Conservation (phyloP, 2,113 vertebrate species). For the Coturnix japonica region DNA sequence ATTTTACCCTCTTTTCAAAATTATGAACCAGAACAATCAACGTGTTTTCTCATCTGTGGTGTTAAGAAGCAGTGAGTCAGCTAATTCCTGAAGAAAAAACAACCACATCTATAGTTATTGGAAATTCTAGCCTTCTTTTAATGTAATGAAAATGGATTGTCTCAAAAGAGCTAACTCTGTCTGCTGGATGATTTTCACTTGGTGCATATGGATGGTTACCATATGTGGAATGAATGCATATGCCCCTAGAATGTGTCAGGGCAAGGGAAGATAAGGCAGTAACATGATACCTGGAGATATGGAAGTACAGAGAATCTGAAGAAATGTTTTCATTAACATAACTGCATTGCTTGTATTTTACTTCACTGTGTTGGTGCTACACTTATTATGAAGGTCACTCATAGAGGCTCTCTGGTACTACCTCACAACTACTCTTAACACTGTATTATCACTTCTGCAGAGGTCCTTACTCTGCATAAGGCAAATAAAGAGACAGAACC, state of each 20-base stretch:
- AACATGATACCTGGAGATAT: not conserved
- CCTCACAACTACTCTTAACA: not conserved
- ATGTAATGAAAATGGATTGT: not conserved
- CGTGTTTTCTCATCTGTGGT: accelerated
- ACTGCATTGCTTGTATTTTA: not conserved
- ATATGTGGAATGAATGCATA: not conserved
- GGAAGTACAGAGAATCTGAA: not conserved
- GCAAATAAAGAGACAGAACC: not conserved
- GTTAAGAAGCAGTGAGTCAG: not conserved
- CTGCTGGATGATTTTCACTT: not conserved
- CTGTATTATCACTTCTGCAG: not conserved
- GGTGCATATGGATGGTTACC: not conserved
- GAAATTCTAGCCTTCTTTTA: not conserved
- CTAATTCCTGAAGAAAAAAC: not conserved
- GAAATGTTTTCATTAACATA: not conserved
- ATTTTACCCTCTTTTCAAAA: not conserved
- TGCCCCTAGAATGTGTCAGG: not conserved
- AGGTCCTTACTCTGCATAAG: not conserved
- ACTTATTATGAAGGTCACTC: not conserved
- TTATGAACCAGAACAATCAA: not conserved
- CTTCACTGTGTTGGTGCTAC: not conserved
- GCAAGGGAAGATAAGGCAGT: not conserved
- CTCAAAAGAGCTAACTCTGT: not conserved
- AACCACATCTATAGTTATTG: not conserved
- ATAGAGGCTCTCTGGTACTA: not conserved